Conservation (phyloP, 2,113 vertebrate genomes). For the Xenus cinereus region DNA sequence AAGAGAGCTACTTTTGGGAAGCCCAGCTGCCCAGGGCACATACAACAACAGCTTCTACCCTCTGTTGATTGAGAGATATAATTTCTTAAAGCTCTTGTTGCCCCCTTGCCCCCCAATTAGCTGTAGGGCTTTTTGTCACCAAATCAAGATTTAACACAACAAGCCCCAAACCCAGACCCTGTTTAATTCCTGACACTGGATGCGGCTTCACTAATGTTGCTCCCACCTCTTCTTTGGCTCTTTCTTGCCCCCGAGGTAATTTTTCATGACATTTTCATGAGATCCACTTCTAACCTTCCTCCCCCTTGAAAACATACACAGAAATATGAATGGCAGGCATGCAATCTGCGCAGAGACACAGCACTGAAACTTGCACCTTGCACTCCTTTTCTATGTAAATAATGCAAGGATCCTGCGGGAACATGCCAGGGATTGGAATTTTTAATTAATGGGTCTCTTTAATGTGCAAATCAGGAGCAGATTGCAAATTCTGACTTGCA, state of each 20-base stretch:
- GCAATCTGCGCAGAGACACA: constrained; percentile 39
- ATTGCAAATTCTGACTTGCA: constrained; percentile 80
- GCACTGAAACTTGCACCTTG: constrained; percentile 71
- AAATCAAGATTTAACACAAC: background rate
- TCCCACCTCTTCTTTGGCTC: background rate
- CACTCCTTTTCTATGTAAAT: constrained; percentile 75
- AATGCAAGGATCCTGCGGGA: constrained; percentile 77
- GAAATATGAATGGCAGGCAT: constrained; percentile 57
- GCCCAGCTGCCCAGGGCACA: background rate
- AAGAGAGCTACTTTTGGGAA: background rate
- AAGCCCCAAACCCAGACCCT: background rate
- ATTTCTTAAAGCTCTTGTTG: background rate
- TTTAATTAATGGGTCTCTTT: constrained; percentile 84
- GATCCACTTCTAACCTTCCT: background rate
- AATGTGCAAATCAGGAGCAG: constrained; percentile 85
- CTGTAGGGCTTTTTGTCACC: background rate
- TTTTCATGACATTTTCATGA: constrained; percentile 50
- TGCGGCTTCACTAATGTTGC: background rate
- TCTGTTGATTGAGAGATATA: background rate
- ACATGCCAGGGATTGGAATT: constrained; percentile 76
- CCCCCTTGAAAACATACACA: background rate
- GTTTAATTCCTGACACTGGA: constrained; percentile 4
- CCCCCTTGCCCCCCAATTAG: background rate
- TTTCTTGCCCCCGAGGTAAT: constrained; percentile 37
- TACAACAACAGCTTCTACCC: background rate